Percentiles rank a stretch among this genome's conserved stretches.
Conservation (phyloP, 1,140 invertebrate species). For the Polyergus mexicanus region DNA sequence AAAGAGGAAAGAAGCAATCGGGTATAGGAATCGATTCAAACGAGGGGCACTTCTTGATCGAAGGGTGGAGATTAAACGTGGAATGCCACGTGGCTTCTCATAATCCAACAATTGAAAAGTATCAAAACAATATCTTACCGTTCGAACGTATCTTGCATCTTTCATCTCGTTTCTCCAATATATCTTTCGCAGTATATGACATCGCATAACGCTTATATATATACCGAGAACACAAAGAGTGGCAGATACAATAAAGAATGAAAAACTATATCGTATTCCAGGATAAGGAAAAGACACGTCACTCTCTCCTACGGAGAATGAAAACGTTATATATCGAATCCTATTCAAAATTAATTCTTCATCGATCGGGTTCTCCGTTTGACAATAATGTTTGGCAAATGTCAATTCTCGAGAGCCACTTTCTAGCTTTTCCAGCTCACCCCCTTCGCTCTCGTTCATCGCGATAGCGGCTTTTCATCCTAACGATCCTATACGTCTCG, state of each 20-base stretch:
- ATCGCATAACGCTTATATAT: neutral
- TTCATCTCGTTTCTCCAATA: neutral
- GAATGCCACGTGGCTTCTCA: neutral
- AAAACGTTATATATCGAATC: constrained; percentile 43
- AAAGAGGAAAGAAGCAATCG: constrained; percentile 29
- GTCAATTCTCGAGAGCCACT: constrained; percentile 32
- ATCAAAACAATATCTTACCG: constrained; percentile 54
- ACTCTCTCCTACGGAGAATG: neutral
- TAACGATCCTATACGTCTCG: constrained; percentile 1
- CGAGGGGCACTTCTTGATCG: neutral
- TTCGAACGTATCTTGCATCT: neutral
- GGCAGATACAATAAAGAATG: neutral
- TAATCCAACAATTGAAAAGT: constrained; percentile 46
- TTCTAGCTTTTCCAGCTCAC: neutral
- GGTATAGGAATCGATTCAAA: neutral
- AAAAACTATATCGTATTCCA: constrained; percentile 12
- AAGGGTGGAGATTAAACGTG: constrained; percentile 17
- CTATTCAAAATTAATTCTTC: constrained; percentile 49
- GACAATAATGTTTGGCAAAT: constrained; percentile 53
- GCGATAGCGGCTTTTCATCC: neutral
- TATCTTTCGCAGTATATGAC: neutral
- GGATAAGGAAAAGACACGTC: neutral
- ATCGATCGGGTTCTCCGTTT: constrained; percentile 37
- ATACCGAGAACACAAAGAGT: neutral
- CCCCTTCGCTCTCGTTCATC: neutral